A percentile compares a stretch with the other conserved stretches of the same genome.
Evolutionary conservation across 2,888 invertebrate species (phyloP).

Genomic region (Pammene fasciana): DNA sequence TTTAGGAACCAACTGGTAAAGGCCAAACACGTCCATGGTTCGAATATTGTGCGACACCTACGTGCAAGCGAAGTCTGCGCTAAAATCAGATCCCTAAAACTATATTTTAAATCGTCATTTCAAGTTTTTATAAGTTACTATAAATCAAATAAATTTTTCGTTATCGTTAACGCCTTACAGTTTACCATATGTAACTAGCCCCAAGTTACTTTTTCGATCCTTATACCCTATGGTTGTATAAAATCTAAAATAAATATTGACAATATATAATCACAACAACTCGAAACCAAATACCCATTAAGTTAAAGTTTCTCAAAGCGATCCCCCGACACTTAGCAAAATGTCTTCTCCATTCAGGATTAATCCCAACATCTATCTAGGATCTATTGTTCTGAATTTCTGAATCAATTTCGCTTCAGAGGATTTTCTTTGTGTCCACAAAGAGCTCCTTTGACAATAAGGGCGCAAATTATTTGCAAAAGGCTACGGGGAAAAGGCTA

Average conservation of each 20-base stretch:
- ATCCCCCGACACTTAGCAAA: conserved; percentile 32
- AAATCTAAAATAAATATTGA: conserved; percentile 17
- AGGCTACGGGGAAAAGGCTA: conserved; percentile 48
- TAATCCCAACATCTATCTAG: conserved; percentile 37
- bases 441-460: conserved; percentile 52
- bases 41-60: no score
- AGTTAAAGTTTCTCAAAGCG: conserved; percentile 20
- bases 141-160: no score
- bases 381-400: conserved; percentile 58
- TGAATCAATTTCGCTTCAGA: conserved; percentile 54
- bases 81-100: no score
- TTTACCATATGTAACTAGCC: no score
- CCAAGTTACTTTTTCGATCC: no score
- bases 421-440: conserved; percentile 53
- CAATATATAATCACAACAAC: conserved; percentile 19
- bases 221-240: background rate
- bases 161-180: no score
- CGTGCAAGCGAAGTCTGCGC: no score
- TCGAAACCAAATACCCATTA: conserved; percentile 10
- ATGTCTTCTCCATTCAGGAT: conserved; percentile 29
- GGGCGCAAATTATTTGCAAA: conserved; percentile 54
- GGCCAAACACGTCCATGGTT: no score
- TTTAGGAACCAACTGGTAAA: no score
- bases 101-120: no score
- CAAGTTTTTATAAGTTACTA: no score